Evolutionary conservation across 2,888 invertebrate species (phyloP).

Genomic region (Gibbula magus): DNA sequence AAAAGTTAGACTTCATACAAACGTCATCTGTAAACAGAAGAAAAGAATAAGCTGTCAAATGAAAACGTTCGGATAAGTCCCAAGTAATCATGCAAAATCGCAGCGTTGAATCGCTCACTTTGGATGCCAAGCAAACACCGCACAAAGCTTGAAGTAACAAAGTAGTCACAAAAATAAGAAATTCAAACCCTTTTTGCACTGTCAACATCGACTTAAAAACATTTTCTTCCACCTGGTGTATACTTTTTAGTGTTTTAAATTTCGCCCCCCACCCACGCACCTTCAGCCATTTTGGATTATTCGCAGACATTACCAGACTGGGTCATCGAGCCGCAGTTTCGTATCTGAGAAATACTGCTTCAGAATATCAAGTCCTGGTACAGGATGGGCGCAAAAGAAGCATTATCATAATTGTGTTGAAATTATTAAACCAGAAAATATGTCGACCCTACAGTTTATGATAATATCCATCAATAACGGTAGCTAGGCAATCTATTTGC

Average conservation of each 20-base stretch:
- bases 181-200: background rate
- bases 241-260: slow-evolving; percentile 25
- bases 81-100: background rate
- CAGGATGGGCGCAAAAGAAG: background rate
- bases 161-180: background rate
- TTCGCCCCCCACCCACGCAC: slow-evolving; percentile 35
- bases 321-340: slow-evolving; percentile 14
- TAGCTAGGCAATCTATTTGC: slow-evolving; percentile 25
- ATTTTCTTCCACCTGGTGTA: background rate
- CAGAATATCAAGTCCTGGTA: background rate
- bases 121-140: background rate
- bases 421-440: background rate
- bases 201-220: background rate
- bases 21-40: background rate
- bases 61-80: background rate
- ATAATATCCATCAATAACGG: background rate
- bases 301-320: slow-evolving; percentile 8
- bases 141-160: background rate
- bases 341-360: background rate
- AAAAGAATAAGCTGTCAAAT: background rate
- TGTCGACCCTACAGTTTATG: background rate
- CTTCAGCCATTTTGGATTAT: slow-evolving; percentile 25
- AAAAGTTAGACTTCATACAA: background rate
- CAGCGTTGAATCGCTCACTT: slow-evolving; percentile 13
- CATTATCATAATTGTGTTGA: background rate